Base-by-base conservation (phyloP, 2,797 vertebrate genomes). In the Mormyrops attenuatus region DNA sequence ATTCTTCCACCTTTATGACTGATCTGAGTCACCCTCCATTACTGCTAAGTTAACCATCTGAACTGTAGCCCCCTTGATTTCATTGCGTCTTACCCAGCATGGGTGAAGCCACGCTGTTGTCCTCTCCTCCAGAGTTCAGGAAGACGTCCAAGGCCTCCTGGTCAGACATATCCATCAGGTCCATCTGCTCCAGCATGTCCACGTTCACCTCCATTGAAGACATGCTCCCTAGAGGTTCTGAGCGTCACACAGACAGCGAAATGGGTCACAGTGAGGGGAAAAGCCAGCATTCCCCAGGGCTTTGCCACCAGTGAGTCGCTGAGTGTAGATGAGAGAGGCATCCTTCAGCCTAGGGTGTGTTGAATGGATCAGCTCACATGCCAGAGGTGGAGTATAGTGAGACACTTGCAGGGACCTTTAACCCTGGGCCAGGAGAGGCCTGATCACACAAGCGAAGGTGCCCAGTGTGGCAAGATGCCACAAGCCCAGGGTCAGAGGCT, bases 171-270 rank as follows among this genome's bases (percentile, higher is more conserved):
- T 97, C 97, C 95, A 97, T 96, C 0, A 97, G 94, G 55, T 97
- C 97, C 97, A 97, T 97, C 94, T 97, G 97, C 90, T 97, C 97
- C 93, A 97, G 92, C 96, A 96, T 94, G 92, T 97, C 97, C 90
- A 97, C 96, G 0, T 97, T 97, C 90, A 97, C 97, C 90, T 97
- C 97, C 97, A 97, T 97, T 86, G 97, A 97, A 0, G 97, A 97
- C 97, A 97, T 96, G 92, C 97, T 97, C 88, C 97, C 97, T 92
- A 97, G 97, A 0, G 97, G 97, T 90, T 97, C 97, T 97, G 90
- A 38, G 91, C 1, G 90, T 91, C 88, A 90, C 77, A 90, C 8
- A 30, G n/a, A 92, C 77, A 80, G 34, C 34, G 15, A 69, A 26
- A 69, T 30, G 69, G 90, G 5, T 41, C 92, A 88, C 87, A 50